phyloP scores from a whole-genome alignment of 2,113 vertebrate species.

The Butorides virescens region DNA sequence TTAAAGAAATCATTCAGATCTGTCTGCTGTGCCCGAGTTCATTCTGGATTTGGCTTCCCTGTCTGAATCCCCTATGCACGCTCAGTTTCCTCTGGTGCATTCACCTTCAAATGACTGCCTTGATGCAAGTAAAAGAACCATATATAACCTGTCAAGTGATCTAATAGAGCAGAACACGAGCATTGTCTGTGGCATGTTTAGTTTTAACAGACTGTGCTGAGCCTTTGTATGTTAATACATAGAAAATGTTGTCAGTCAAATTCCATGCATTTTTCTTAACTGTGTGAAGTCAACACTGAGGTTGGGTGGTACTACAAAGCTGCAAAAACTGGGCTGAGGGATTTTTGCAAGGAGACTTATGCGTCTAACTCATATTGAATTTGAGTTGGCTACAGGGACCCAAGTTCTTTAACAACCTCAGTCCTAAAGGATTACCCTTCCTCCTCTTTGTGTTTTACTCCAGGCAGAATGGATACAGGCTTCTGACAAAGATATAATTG shows the following conservation, averaged over 20 bases:
- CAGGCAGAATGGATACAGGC: neutral
- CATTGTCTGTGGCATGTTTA: neutral
- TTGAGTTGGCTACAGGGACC: neutral
- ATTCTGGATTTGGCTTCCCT: neutral
- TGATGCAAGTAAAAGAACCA: neutral
- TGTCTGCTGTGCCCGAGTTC: accelerated
- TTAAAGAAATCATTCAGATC: neutral
- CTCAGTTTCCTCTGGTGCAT: neutral
- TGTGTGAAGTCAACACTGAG: neutral
- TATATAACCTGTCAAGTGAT: neutral
- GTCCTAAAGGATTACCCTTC: neutral
- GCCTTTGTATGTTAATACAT: neutral
- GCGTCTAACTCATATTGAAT: neutral
- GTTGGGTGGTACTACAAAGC: neutral
- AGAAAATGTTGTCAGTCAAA: neutral
- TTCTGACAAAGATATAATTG: neutral
- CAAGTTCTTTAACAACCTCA: neutral
- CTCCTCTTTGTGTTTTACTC: neutral
- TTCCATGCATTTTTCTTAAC: neutral
- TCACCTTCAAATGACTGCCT: neutral
- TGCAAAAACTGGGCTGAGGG: neutral
- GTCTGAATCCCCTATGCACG: accelerated
- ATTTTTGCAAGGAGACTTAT: neutral
- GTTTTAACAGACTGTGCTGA: neutral
- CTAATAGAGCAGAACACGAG: neutral